Base-by-base conservation (phyloP, 2,888 invertebrate genomes). In the Rhyacophila evoluta region DNA sequence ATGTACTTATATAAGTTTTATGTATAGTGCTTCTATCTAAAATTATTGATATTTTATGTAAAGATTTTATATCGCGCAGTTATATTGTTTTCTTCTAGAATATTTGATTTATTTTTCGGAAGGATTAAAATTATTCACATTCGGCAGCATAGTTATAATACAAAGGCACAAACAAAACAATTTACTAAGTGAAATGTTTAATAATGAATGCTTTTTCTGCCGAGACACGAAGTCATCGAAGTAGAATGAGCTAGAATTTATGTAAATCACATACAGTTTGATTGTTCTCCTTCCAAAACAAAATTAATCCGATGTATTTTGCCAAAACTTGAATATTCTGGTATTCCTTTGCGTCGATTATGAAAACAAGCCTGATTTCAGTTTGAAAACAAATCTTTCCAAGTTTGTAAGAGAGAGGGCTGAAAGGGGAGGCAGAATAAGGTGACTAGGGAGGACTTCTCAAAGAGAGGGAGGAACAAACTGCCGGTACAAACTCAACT, bases 401-500 rank as follows among this genome's bases (percentile, higher is more conserved):
- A 68, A 68, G 27, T 25, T 68, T 68, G 19, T 68, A 68, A 28
- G 27, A 27, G 68, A 25, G 68, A 68, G 27, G 73, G 73, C 39
- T n/a, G 39, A 37, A 15, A 39, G 15, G 39, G 39, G 25, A 8
- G 15, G 55, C 28, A 29, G n/a, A n/a, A n/a, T 28, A 15, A 15
- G 10, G 29, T n/a, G 72, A 69, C 67, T 28, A 38, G 55, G 29
- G 11, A 25, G 77, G n/a, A 39, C 39, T 39, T 39, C 15, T n/a
- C 39, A 39, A 39, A 39, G 39, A 69, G 78, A n/a, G n/a, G 73
- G 37, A 41, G 38, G 75, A 41, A 71, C 75, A 68, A 55, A 78
- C 74, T 68, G 73, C 75, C 75, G 70, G 41, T 72, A 67, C 72
- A 74, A 77, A 78, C 79, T 80, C 80, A 73, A 77, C 80, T 81